phyloP scores from a whole-genome alignment of 2,797 vertebrate genomes.

The Aphelocoma californica region DNA sequence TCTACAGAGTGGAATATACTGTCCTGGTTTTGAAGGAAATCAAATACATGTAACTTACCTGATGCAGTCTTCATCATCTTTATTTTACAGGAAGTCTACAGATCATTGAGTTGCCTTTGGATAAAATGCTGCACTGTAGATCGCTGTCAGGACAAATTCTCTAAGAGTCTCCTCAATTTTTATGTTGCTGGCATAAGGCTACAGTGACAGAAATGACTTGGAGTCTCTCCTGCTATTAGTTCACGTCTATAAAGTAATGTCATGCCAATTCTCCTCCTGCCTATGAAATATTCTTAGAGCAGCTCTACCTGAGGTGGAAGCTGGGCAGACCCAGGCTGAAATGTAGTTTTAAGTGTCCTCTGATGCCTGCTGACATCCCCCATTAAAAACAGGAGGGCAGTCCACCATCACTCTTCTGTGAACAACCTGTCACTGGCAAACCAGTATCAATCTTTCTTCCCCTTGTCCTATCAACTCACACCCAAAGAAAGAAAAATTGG shows the following conservation, averaged over 20 bases:
- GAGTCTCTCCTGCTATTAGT: conserved; percentile 21
- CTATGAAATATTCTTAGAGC: not conserved
- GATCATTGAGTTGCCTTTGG: conserved; percentile 44
- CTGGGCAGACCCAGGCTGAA: conserved; percentile 14
- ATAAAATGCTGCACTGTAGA: conserved; percentile 46
- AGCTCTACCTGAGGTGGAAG: not conserved
- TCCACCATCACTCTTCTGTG: conserved; percentile 35
- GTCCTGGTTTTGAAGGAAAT: conserved; percentile 26
- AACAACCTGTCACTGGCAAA: conserved; percentile 46
- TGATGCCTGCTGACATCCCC: conserved; percentile 36
- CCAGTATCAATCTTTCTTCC: conserved; percentile 65
- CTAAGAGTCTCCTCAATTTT: conserved; percentile 35
- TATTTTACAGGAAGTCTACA: conserved; percentile 23
- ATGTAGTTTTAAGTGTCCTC: conserved; percentile 46
- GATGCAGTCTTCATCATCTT: conserved; percentile 41
- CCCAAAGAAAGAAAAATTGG: conserved; percentile 57
- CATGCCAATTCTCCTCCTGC: not conserved
- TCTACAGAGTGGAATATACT: not conserved
- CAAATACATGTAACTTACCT: conserved; percentile 40
- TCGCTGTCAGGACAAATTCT: conserved; percentile 55
- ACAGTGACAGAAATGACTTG: conserved; percentile 25
- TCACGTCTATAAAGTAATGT: not conserved
- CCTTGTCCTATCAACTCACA: conserved; percentile 39
- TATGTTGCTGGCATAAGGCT: conserved; percentile 35
- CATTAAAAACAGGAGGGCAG: conserved; percentile 45